Base-by-base conservation (phyloP, 2,888 invertebrate species). In the Drosophila paramelanica region DNA sequence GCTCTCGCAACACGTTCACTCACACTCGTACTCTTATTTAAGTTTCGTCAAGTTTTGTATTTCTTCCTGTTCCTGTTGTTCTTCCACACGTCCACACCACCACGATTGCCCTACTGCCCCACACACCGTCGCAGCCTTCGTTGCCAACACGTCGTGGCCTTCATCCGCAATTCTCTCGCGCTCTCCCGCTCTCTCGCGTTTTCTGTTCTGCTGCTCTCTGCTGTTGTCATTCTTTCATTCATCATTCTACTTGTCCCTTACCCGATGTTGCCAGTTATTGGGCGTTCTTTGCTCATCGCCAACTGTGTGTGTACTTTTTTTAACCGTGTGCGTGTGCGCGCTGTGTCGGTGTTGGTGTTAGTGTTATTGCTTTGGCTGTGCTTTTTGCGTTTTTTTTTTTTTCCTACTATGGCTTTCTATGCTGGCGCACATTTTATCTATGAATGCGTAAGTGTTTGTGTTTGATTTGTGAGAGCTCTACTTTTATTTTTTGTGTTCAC, bases 31-130 rank as follows among this genome's bases (percentile, higher is more conserved):
- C 52, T 38, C 56, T 55, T 47, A 20, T n/a, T 38, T 57, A 46
- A 69, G 69, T 79, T 86, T 89, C 83, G 84, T 87, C 62, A 86
- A 85, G 88, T 87, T 86, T 74, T 71, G 46, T 53, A 53, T 70
- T 70, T 86, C 81, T 83, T 83, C 76, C 71, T 82, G 88, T 85
- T 89, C 88, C 89, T 83, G 81, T 71, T 64, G 58, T 89, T 79
- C 74, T 81, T 71, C 71, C 67, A 68, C 77, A 75, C 71, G 51
- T 38, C 53, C 62, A 73, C 47, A 56, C 51, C 58, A 55, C 58
- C 50, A 60, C 49, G 58, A 47, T 83, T 83, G 83, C 68, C 83
- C 83, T 83, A 83, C 83, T 83, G 83, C 83, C 83, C 83, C 89
- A 83, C 80, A 76, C 79, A 78, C 79, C 74, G 58, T 60, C 59